Evolutionary conservation across 2,797 vertebrate genomes (phyloP).

Genomic region (Okamejei kenojei): DNA sequence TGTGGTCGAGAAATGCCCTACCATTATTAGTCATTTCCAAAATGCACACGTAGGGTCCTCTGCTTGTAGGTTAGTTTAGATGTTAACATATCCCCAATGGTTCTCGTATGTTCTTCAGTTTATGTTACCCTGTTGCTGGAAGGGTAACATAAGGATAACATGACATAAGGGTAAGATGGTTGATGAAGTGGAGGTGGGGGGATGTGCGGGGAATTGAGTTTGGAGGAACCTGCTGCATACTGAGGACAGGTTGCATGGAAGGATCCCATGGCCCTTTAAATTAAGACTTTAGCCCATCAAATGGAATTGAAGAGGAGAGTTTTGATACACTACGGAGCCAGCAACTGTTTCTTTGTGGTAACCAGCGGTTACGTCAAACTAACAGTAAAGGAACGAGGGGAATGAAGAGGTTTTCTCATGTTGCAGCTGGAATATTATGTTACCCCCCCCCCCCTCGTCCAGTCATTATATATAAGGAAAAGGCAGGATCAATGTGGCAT

Average conservation of each 20-base stretch:
- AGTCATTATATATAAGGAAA: no score
- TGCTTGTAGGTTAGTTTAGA: not conserved
- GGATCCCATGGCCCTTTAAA: no score
- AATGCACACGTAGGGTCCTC: not conserved
- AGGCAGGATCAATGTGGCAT: no score
- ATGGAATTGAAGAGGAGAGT: not conserved
- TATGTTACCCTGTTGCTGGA: not conserved
- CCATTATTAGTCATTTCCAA: not conserved
- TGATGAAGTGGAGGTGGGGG: no score
- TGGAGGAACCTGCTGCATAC: no score
- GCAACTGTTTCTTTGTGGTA: not conserved
- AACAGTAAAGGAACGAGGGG: not conserved
- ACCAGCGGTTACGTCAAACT: not conserved
- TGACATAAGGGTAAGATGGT: no score
- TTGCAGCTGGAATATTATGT: not conserved
- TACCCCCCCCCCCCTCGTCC: no score
- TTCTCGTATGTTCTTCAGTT: not conserved
- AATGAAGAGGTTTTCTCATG: not conserved
- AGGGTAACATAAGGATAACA: no score
- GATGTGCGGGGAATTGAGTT: no score
- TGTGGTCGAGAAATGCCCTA: not conserved
- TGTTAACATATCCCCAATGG: not conserved
- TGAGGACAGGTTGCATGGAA: no score
- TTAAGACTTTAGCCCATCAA: not conserved
- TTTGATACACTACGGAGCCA: not conserved